These are phyloP conservation scores for Dicroscelio sp. DNA, from an alignment of 2,888 invertebrate species.

Conservation along the genomic window DNA sequence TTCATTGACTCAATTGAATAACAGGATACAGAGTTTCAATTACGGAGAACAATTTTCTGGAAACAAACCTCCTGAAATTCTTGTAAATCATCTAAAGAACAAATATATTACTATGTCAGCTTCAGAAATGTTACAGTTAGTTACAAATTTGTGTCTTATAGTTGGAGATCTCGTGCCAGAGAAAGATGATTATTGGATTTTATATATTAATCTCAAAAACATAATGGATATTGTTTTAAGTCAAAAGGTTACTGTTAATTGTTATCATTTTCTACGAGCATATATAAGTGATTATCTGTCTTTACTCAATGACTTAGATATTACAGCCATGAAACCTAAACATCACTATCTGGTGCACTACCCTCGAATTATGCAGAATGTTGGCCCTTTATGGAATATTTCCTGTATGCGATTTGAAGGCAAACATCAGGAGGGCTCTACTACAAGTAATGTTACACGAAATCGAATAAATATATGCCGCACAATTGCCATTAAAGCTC, in stretches of 20 bases:
- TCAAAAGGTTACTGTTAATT: constrained; percentile 2
- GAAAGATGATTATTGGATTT: constrained; percentile 52
- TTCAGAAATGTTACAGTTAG: constrained; percentile 64
- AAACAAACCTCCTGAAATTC: constrained; percentile 55
- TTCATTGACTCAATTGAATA: constrained; percentile 44
- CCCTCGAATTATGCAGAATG: not conserved
- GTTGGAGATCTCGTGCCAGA: constrained; percentile 61
- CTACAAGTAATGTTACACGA: not conserved
- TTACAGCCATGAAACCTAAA: constrained; percentile 16
- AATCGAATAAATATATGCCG: constrained; percentile 24
- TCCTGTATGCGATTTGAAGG: constrained; percentile 5
- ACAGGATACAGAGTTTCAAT: constrained; percentile 59
- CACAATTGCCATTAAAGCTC: constrained; percentile 70
- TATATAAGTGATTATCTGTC: constrained; percentile 43
- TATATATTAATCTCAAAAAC: constrained; percentile 34
- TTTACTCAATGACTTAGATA: not conserved
- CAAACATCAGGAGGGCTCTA: constrained; percentile 1
- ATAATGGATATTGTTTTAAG: constrained; percentile 42
- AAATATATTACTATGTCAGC: constrained; percentile 60
- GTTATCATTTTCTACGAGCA: constrained; percentile 5
- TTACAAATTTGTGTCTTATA: constrained; percentile 55
- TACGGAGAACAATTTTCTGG: constrained; percentile 50
- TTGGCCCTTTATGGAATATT: constrained; percentile 22
- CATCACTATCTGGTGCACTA: constrained; percentile 25
- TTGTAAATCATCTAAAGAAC: not conserved